Percentiles rank a stretch among this genome's conserved stretches.
phyloP scores from a whole-genome alignment of 2,113 vertebrate genomes.

The Redunca redunca region DNA sequence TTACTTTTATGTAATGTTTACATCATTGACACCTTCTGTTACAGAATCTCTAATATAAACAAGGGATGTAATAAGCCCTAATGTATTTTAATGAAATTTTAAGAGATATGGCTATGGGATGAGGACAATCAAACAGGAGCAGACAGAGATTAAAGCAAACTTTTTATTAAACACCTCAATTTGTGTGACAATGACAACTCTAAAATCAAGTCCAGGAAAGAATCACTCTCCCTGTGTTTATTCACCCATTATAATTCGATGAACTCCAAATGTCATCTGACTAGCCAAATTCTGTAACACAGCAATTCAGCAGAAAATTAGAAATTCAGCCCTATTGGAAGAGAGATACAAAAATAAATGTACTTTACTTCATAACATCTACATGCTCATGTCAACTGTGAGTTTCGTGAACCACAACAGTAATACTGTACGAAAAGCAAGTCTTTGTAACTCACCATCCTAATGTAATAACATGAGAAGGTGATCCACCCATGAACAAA shows the following conservation, averaged over 20 bases:
- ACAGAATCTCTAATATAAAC: constrained; percentile 72
- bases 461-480: constrained; percentile 45
- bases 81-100: constrained; percentile 69
- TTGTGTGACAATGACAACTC: constrained; percentile 33
- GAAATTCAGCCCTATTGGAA: constrained; percentile 41
- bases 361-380: constrained; percentile 47
- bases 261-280: constrained; percentile 60
- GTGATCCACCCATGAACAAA: constrained; percentile 1
- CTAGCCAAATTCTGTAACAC: constrained; percentile 19
- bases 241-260: constrained; percentile 61
- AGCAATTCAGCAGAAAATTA: constrained; percentile 63
- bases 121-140: constrained; percentile 58
- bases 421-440: constrained; percentile 21
- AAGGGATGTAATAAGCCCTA: constrained; percentile 70
- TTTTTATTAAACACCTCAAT: constrained; percentile 19
- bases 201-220: constrained; percentile 43
- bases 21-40: constrained; percentile 67
- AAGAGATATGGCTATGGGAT: constrained; percentile 39
- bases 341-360: constrained; percentile 48
- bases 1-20: constrained; percentile 74
- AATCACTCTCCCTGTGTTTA: constrained; percentile 58
- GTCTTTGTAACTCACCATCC: constrained; percentile 51
- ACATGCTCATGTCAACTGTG: constrained; percentile 6
- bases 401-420: constrained; percentile 45
- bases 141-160: constrained; percentile 56